These are phyloP conservation scores for Dipodomys merriami DNA, from an alignment of 2,113 vertebrate species.

Conservation along the genomic window DNA sequence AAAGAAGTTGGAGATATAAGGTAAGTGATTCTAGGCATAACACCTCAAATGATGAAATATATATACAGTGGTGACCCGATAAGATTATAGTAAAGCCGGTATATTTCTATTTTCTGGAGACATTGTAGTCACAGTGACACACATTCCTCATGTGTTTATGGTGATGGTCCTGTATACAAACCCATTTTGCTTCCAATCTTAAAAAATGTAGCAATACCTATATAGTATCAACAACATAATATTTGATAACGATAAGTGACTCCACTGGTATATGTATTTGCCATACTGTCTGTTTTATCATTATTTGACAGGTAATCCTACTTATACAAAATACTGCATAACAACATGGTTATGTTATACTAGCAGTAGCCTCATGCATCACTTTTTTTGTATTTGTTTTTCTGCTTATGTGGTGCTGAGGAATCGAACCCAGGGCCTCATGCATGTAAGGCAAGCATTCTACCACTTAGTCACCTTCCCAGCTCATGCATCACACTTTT, in stretches of 20 bases:
- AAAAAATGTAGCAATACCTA: background rate
- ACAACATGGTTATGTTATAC: background rate
- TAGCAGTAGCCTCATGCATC: background rate
- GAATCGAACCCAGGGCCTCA: too few species aligned
- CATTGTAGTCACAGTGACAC: background rate
- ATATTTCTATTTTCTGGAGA: background rate
- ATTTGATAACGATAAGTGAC: background rate
- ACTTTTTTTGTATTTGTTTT: too few species aligned
- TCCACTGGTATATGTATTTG: background rate
- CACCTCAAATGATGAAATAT: background rate
- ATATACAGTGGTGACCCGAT: background rate
- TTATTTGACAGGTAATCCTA: background rate
- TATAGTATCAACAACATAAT: background rate
- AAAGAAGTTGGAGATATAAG: background rate
- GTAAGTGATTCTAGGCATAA: too few species aligned
- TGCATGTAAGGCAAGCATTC: too few species aligned
- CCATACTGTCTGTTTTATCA: background rate
- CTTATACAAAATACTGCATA: background rate
- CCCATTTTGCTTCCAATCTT: background rate
- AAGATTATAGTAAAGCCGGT: background rate
- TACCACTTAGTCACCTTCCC: too few species aligned
- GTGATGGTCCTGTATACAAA: background rate
- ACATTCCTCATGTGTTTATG: background rate
- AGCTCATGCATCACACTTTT: background rate
- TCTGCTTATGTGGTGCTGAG: too few species aligned